These are phyloP conservation scores for Podarcis lilfordi DNA, from an alignment of 2,797 vertebrate genomes.

Conservation along the genomic window DNA sequence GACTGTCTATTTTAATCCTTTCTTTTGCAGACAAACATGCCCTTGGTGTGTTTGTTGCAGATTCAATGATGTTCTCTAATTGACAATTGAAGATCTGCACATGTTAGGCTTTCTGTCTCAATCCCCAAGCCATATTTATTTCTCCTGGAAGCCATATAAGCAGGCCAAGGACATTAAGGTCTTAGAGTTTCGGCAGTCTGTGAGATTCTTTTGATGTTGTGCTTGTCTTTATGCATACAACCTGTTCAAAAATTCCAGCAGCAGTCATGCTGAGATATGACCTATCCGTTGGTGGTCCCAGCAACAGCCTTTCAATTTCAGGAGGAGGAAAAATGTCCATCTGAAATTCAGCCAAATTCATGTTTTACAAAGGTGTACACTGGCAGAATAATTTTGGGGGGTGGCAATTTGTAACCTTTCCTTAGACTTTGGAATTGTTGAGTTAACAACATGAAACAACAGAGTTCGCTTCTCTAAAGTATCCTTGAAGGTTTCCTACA, in stretches of 20 bases:
- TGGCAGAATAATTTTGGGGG: not conserved
- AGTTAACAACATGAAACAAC: not conserved
- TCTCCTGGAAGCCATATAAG: conserved; percentile 63
- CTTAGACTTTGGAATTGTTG: not conserved
- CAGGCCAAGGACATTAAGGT: conserved; percentile 70
- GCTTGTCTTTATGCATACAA: conserved; percentile 31
- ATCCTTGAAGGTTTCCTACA: not conserved
- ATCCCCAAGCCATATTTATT: conserved; percentile 65
- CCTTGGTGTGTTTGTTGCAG: conserved; percentile 63
- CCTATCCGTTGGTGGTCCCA: conserved; percentile 3
- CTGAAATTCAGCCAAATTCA: conserved; percentile 29
- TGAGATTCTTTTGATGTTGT: conserved; percentile 51
- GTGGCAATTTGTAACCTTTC: not conserved
- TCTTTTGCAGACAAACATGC: conserved; percentile 61
- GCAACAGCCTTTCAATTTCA: conserved; percentile 5
- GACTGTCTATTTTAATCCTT: conserved; percentile 63
- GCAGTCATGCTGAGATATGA: conserved; percentile 17
- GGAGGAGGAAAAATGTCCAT: not conserved
- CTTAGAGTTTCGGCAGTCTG: conserved; percentile 59
- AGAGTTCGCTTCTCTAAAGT: not conserved
- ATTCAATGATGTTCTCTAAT: conserved; percentile 69
- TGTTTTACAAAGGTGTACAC: not conserved
- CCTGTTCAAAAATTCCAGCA: conserved; percentile 61
- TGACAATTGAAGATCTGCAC: conserved; percentile 68
- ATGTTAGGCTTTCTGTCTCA: conserved; percentile 55